phyloP scores from a whole-genome alignment of 2,797 vertebrate genomes.

The Syngnathus rostellatus region DNA sequence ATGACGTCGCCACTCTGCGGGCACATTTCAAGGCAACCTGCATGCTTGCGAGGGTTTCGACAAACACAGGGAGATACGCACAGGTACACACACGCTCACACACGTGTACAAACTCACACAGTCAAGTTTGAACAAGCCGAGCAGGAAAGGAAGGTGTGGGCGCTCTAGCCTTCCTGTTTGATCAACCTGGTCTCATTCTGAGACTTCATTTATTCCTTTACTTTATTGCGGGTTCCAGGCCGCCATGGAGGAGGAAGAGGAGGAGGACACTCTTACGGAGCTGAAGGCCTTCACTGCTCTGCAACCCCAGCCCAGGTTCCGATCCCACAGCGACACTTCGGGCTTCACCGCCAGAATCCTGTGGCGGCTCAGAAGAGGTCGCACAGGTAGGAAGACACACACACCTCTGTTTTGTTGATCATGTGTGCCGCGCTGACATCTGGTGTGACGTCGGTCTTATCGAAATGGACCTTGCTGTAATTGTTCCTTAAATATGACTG shows the following conservation, averaged over 20 bases:
- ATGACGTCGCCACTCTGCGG: neutral
- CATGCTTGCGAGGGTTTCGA: neutral
- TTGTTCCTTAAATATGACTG: neutral
- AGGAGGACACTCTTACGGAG: slow-evolving; percentile 36
- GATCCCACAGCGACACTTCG: slow-evolving; percentile 66
- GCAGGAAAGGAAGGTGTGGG: slow-evolving; percentile 7
- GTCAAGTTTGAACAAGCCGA: slow-evolving; percentile 11
- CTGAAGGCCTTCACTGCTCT: slow-evolving; percentile 38
- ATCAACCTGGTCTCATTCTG: neutral
- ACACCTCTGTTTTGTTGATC: no score
- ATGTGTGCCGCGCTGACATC: neutral
- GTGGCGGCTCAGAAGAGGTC: slow-evolving; percentile 54
- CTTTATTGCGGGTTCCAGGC: neutral
- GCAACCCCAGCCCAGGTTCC: slow-evolving; percentile 47
- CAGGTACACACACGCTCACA: slow-evolving; percentile 1
- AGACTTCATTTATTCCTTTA: neutral
- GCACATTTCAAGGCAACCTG: neutral
- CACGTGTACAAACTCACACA: neutral
- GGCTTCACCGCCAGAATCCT: slow-evolving; percentile 62
- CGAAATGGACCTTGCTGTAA: neutral
- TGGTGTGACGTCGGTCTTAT: neutral
- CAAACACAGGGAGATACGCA: neutral
- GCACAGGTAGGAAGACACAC: slow-evolving; percentile 57
- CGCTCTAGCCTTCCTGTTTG: neutral
- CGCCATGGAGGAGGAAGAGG: slow-evolving; percentile 49